phyloP scores from a whole-genome alignment of 2,888 invertebrate genomes.

The Cyclophora punctaria region DNA sequence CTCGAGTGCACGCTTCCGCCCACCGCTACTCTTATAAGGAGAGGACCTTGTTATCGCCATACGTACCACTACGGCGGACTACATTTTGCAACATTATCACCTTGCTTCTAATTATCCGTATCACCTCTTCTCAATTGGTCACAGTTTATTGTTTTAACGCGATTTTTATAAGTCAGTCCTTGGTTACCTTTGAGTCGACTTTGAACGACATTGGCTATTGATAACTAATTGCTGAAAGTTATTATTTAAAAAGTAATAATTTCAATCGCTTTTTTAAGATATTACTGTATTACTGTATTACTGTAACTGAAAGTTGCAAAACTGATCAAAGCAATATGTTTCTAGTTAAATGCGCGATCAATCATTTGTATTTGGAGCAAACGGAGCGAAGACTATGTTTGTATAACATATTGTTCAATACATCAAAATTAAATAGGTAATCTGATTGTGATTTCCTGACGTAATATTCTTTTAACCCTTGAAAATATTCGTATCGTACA shows the following conservation, averaged over 20 bases:
- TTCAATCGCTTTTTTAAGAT: slow-evolving; percentile 9
- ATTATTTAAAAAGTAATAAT: neutral
- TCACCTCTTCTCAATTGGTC: slow-evolving; percentile 27
- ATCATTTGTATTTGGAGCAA: too few relatives aligned
- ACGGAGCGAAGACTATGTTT: too few relatives aligned
- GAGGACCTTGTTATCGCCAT: slow-evolving; percentile 50
- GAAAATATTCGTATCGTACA: too few relatives aligned
- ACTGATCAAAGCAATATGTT: slow-evolving; percentile 34
- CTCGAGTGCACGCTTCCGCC: slow-evolving; percentile 56
- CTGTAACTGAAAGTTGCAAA: slow-evolving; percentile 40
- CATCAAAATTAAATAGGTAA: too few relatives aligned
- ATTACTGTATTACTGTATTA: slow-evolving; percentile 23
- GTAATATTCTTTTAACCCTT: too few relatives aligned
- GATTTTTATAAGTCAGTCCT: slow-evolving; percentile 48
- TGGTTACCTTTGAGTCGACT: slow-evolving; percentile 11
- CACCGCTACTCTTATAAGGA: slow-evolving; percentile 49
- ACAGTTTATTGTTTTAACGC: slow-evolving; percentile 38
- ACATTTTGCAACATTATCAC: slow-evolving; percentile 41
- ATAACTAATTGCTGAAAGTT: neutral
- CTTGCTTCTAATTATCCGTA: slow-evolving; percentile 37
- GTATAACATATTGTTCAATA: too few relatives aligned
- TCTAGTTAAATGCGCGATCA: slow-evolving; percentile 18
- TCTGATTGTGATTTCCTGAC: too few relatives aligned
- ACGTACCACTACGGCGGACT: slow-evolving; percentile 41
- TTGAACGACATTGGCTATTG: too few relatives aligned